Conservation (phyloP, 2,888 invertebrate species). For the Drosophila merina region DNA sequence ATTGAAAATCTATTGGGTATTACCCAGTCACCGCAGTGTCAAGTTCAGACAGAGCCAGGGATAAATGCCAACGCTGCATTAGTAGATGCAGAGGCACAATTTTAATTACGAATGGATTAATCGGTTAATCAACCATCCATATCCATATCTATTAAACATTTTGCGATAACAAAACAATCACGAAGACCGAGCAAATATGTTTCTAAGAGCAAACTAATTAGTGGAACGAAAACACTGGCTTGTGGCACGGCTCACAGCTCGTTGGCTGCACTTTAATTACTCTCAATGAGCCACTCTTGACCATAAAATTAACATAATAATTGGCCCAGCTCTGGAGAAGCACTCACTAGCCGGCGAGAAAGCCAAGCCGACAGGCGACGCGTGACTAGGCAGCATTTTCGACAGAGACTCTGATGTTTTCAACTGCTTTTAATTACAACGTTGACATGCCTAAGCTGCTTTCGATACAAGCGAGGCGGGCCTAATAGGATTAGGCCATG, state of each 20-base stretch:
- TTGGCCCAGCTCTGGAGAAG: constrained; percentile 39
- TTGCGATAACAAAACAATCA: constrained; percentile 23
- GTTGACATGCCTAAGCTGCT: constrained; percentile 76
- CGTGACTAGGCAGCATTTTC: constrained; percentile 68
- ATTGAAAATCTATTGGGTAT: constrained; percentile 53
- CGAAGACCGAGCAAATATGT: constrained; percentile 25
- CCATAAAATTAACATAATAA: constrained; percentile 75
- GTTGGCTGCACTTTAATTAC: constrained; percentile 57
- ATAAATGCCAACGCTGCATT: constrained; percentile 17
- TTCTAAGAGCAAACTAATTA: constrained; percentile 34
- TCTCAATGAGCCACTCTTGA: constrained; percentile 61
- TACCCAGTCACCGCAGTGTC: constrained; percentile 23
- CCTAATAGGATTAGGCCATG: constrained; percentile 69
- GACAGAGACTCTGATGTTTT: constrained; percentile 58
- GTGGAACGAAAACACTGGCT: constrained; percentile 1
- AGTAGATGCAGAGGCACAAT: neutral
- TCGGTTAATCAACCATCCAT: constrained; percentile 21
- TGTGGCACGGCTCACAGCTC: constrained; percentile 23
- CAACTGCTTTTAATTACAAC: constrained; percentile 72
- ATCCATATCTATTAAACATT: constrained; percentile 12
- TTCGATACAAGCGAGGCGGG: constrained; percentile 66
- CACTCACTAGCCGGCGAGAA: constrained; percentile 5
- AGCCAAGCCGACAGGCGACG: constrained; percentile 62
- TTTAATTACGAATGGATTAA: constrained; percentile 36
- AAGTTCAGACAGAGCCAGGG: constrained; percentile 38